These are phyloP conservation scores for Deilephila elpenor DNA, from an alignment of 2,888 invertebrate species.

Conservation along the genomic window DNA sequence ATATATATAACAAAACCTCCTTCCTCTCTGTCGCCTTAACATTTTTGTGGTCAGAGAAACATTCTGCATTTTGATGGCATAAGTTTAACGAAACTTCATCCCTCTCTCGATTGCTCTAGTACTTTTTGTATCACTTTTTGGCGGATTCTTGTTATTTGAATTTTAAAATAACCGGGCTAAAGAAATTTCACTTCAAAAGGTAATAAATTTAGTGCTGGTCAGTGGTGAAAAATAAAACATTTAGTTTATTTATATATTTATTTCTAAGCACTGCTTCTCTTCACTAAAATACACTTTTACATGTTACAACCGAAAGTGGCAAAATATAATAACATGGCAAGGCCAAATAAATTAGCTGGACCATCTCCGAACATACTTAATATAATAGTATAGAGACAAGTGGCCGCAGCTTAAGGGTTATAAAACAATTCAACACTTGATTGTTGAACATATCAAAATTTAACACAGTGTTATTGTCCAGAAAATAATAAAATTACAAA, in stretches of 20 bases:
- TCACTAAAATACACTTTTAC: slow-evolving; percentile 71
- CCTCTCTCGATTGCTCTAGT: too few relatives aligned
- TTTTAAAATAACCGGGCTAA: too few relatives aligned
- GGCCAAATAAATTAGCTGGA: slow-evolving; percentile 62
- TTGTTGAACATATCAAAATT: not conserved
- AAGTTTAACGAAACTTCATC: too few relatives aligned
- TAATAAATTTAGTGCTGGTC: not conserved
- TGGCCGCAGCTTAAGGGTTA: not conserved
- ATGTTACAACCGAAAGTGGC: slow-evolving; percentile 61
- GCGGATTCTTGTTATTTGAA: too few relatives aligned
- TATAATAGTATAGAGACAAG: not conserved
- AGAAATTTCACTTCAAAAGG: not conserved
- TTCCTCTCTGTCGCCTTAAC: too few relatives aligned
- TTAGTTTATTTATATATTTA: slow-evolving; percentile 60
- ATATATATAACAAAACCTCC: too few relatives aligned
- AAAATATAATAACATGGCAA: slow-evolving; percentile 70
- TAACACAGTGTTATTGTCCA: not conserved
- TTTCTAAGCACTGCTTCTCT: slow-evolving; percentile 78
- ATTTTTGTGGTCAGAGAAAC: too few relatives aligned
- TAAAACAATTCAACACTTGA: not conserved
- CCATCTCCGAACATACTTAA: not conserved
- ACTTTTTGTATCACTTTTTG: too few relatives aligned
- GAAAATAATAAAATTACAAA: slow-evolving; percentile 14
- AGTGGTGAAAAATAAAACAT: slow-evolving; percentile 37
- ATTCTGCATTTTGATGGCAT: too few relatives aligned